Base-by-base conservation (phyloP, 2,113 vertebrate genomes). In the Gavialis gangeticus region DNA sequence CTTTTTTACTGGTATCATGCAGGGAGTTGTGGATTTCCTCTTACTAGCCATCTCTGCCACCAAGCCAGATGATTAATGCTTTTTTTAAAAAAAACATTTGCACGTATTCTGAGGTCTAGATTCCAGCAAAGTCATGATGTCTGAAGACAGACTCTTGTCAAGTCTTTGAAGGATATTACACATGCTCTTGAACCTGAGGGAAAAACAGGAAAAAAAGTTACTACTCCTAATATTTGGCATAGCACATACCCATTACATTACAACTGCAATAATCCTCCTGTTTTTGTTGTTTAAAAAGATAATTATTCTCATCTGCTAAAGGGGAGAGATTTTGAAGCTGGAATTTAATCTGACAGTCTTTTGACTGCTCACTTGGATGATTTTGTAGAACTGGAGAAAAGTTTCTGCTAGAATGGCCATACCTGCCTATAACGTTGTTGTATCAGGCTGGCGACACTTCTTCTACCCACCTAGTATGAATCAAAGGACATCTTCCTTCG, bases 1-100 rank as follows among this genome's bases (percentile, higher is more conserved):
- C 1, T 98, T 96, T 97, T 99, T 99, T 73, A 99, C 97, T 2
- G 99, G 99, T 97, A 99, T 99, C 99, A 99, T 99, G 94, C 99
- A 99, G 5, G 99, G 99, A 22, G 98, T 99, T 22, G 99, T 99
- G 27, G 99, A 99, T 97, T 99, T 99, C 97, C 99, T 98, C 97
- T 99, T 99, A 98, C 99, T 99, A 94, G 99, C 99, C 99, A 99
- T 99, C 64, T 59, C 86, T 97, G 62, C 78, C 86, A 5, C 66
- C 84, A 71, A 95, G 89, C 71, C 90, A 63, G 92, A 89, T 78
- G 84, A 92, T 90, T 94, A 91, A 93, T 96, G 94, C 90, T 87
- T 56, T 88, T 75, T 92, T 89, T 62, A 56, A 82, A 89, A 92
- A 85, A 95, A 97, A 93, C 98, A 93, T 95, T 30, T 87, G 90